These are phyloP conservation scores for Drosophila prostipennis DNA, from an alignment of 2,888 invertebrate species.

Conservation along the genomic window DNA sequence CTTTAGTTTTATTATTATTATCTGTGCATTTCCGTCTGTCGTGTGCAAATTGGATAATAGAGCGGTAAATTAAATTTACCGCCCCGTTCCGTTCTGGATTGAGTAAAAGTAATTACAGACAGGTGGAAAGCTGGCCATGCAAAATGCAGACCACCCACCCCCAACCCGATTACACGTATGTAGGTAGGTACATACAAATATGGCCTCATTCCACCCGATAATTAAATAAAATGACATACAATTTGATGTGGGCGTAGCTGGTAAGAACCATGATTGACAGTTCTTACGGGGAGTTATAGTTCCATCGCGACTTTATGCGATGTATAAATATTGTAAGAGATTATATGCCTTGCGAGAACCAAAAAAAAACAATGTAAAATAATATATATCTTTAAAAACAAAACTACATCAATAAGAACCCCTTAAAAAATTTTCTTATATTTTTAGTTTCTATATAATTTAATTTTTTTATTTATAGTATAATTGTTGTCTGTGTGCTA, in stretches of 20 bases:
- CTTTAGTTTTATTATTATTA: conserved; percentile 57
- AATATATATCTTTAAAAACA: too few species aligned
- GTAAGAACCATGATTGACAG: conserved; percentile 4
- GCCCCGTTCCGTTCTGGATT: conserved; percentile 9
- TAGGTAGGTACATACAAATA: background rate
- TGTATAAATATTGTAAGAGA: too few species aligned
- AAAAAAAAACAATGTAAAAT: too few species aligned
- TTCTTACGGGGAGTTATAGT: background rate
- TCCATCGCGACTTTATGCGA: background rate
- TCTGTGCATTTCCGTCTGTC: conserved; percentile 42
- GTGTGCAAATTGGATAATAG: conserved; percentile 59
- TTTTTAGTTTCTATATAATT: too few species aligned
- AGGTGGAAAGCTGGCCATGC: conserved; percentile 2
- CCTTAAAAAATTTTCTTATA: too few species aligned
- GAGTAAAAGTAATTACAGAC: conserved; percentile 34
- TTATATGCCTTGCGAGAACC: too few species aligned
- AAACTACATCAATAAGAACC: too few species aligned
- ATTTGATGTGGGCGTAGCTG: background rate
- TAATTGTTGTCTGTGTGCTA: too few species aligned
- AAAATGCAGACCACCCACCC: conserved; percentile 1
- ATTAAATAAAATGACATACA: conserved; percentile 12
- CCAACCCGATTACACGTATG: background rate
- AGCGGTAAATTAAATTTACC: conserved; percentile 42
- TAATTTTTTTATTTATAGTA: too few species aligned
- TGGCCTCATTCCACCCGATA: background rate